These are phyloP conservation scores for Calameuta pallipes DNA, from an alignment of 2,888 invertebrate genomes.

Conservation along the genomic window DNA sequence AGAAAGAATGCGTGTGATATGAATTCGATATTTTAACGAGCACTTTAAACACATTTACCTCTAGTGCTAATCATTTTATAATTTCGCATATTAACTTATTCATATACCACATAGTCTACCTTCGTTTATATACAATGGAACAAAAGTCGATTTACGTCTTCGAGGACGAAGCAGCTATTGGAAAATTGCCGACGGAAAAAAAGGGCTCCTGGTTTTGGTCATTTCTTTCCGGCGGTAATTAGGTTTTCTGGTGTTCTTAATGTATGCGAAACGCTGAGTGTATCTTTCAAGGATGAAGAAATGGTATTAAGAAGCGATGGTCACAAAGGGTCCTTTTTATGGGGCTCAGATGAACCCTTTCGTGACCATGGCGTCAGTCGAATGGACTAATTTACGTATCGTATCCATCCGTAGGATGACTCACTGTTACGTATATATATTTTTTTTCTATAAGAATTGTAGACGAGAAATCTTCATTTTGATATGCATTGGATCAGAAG, in stretches of 20 bases:
- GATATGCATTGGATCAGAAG: neutral
- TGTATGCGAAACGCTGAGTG: neutral
- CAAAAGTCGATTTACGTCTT: neutral
- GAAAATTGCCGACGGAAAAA: neutral
- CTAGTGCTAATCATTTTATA: neutral
- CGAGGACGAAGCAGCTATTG: neutral
- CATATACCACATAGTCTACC: neutral
- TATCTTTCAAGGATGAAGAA: neutral
- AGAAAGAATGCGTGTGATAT: conserved; percentile 9
- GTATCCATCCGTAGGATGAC: neutral
- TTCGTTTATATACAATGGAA: neutral
- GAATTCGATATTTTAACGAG: conserved; percentile 18
- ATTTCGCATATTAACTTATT: neutral
- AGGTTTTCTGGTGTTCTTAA: neutral
- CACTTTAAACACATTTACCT: conserved; percentile 7
- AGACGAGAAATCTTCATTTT: neutral
- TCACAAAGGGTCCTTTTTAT: conserved; percentile 8
- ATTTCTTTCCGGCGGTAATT: neutral
- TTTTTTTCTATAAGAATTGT: neutral
- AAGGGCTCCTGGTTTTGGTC: neutral
- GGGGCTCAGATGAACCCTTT: conserved; percentile 16
- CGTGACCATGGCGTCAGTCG: conserved; percentile 1
- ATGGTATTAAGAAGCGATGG: conserved; percentile 3
- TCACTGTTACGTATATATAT: neutral
- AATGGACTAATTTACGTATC: neutral